Base-by-base conservation (phyloP, 2,888 invertebrate genomes). In the Rhamnusium bicolor region DNA sequence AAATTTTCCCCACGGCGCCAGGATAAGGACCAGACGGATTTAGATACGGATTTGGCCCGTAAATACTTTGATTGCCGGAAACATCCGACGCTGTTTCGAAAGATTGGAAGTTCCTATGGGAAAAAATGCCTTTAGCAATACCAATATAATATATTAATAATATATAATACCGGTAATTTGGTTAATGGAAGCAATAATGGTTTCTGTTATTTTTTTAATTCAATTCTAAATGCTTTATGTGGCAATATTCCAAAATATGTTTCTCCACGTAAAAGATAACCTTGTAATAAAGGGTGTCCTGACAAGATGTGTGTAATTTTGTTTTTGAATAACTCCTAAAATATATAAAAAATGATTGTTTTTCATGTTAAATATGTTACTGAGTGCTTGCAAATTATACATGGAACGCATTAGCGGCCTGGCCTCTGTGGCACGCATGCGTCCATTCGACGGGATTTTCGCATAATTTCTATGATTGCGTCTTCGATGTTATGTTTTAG, bases 31-130 rank as follows among this genome's bases (percentile, higher is more conserved):
- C 72, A 72, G 75, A 68, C 53, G 76, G 78, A 58, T 78, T 71
- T 61, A 79, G 63, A 75, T 77, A 74, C 61, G 76, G 76, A 75
- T 76, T 77, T 19, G 74, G 47, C 54, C 56, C 75, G 70, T 79
- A 79, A 76, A 75, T 77, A 77, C 71, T 74, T 56, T 72, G 47
- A 74, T 68, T 77, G 49, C 66, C 76, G 19, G 73, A 63, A 46
- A 56, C 71, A 29, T 8, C 32, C 51, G 68, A 54, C 24, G 68
- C 12, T n/a, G 58, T n/a, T 19, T 27, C 29, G 65, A 63, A 63
- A 63, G 49, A 63, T 29, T 12, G 18, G 10, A 58, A 58, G 24
- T 18, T 29, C 27, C 29, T 16, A 32, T 7, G 29, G 58, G 32
- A 58, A 18, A 58, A 54, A n/a, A 14, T 29, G 58, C 24, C 10